Evolutionary conservation across 2,888 invertebrate genomes (phyloP), one percentile per base, ranked within the genome.

Genomic region (Callyntrura sp.): DNA sequence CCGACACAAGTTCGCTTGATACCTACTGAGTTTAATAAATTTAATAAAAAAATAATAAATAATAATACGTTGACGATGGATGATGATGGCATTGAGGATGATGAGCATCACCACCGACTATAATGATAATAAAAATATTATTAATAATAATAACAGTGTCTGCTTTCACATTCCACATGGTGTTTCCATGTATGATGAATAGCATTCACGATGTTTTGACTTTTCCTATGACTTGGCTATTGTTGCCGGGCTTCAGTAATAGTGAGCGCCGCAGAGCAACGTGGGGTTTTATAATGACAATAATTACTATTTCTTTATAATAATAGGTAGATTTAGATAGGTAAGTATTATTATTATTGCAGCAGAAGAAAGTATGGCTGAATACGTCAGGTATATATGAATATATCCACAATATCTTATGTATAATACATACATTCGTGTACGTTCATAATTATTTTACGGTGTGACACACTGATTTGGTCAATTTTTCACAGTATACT

Each of bases 401-500:
- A 60, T 60, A 35, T n/a, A n/a, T n/a, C n/a, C n/a, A n/a, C 35
- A 35, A 35, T 35, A n/a, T n/a, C n/a, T n/a, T n/a, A 35, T 35
- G 35, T 2, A 35, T 35, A 35, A 35, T 60, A 17, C 8, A 60
- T 60, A 60, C 20, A 17, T 60, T 14, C 2, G 60, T 17, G 8
- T 60, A 17, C 17, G n/a, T 14, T 14, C 45, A 20, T 12, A 11
- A 11, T 43, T 51, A 55, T 51, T 78, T 78, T 51, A 28, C 55
- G 28, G 55, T 23, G 55, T 78, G 78, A 55, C 78, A 78, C 78
- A 78, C 78, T 78, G 55, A 78, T 78, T 78, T 55, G 78, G 23
- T 55, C 55, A 78, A 78, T 78, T 55, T 78, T 78, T 78, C 78
- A 78, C 78, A 78, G 78, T 78, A 55, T 55, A 55, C 55, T 78